These are phyloP conservation scores for Eueides isabella DNA, from an alignment of 1,140 invertebrate genomes.

Conservation along the genomic window DNA sequence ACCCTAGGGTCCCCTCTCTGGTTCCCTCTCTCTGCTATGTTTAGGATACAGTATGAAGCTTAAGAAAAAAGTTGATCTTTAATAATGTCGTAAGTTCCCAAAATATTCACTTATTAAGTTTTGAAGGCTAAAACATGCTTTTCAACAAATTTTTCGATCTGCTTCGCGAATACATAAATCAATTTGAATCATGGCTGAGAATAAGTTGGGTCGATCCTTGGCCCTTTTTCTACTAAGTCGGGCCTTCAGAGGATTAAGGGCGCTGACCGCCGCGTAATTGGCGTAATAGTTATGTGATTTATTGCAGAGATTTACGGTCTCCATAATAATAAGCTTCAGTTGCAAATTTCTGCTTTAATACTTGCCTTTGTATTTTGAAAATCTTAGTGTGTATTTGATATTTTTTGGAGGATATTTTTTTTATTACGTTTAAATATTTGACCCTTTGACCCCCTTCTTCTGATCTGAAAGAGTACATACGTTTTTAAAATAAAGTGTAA, in stretches of 20 bases:
- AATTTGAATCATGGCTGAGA: constrained; percentile 66
- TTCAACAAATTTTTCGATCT: constrained; percentile 55
- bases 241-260: constrained; percentile 63
- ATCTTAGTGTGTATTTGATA: neutral
- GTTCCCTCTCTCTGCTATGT: too few relatives aligned
- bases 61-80: neutral
- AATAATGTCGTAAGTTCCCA: neutral
- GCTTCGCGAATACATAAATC: constrained; percentile 73
- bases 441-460: too few relatives aligned
- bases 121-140: neutral
- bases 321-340: constrained; percentile 48
- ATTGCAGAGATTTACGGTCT: constrained; percentile 57
- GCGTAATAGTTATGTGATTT: constrained; percentile 77
- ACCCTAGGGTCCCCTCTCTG: too few relatives aligned
- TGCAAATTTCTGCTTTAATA: constrained; percentile 28
- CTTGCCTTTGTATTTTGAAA: neutral
- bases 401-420: too few relatives aligned
- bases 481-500: too few relatives aligned
- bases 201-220: constrained; percentile 61
- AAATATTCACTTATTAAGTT: neutral
- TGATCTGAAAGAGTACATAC: too few relatives aligned
- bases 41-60: too few relatives aligned
- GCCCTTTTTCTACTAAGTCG: constrained; percentile 65
- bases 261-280: constrained; percentile 72
- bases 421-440: too few relatives aligned